Conservation (phyloP, 2,888 invertebrate species). For the Dioctria rufipes region DNA sequence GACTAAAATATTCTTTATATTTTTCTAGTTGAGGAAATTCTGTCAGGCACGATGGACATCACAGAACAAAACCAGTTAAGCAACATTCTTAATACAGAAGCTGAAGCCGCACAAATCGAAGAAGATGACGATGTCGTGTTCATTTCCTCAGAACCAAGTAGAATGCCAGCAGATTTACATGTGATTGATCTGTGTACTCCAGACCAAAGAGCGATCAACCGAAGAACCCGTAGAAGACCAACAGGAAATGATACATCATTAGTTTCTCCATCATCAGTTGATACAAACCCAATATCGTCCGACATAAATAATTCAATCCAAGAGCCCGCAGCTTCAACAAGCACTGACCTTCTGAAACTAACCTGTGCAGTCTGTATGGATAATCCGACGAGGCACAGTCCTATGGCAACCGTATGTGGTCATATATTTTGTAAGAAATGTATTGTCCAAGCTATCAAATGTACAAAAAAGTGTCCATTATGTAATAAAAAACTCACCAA, state of each 20-base stretch:
- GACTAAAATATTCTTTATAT: too few species aligned
- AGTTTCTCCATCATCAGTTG: neutral
- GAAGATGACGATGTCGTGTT: constrained; percentile 60
- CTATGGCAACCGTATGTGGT: constrained; percentile 60
- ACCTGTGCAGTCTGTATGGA: constrained; percentile 61
- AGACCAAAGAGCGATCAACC: neutral
- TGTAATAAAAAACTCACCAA: constrained; percentile 55
- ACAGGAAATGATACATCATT: constrained; percentile 8
- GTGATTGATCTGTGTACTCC: constrained; percentile 58
- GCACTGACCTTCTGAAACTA: neutral
- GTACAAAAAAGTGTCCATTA: constrained; percentile 59
- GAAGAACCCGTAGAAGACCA: neutral
- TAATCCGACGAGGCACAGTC: constrained; percentile 27
- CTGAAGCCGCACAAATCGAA: too few species aligned
- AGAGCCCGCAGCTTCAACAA: neutral
- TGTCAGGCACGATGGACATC: too few species aligned
- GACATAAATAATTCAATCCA: neutral
- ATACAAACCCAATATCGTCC: neutral
- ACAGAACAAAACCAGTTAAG: too few species aligned
- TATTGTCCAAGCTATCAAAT: constrained; percentile 56
- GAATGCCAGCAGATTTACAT: constrained; percentile 34
- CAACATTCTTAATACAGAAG: too few species aligned
- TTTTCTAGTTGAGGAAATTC: too few species aligned
- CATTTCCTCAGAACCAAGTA: constrained; percentile 56
- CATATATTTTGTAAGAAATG: constrained; percentile 61